Evolutionary conservation across 2,113 vertebrate genomes (phyloP).

Genomic region (Brienomyrus longianalis): DNA sequence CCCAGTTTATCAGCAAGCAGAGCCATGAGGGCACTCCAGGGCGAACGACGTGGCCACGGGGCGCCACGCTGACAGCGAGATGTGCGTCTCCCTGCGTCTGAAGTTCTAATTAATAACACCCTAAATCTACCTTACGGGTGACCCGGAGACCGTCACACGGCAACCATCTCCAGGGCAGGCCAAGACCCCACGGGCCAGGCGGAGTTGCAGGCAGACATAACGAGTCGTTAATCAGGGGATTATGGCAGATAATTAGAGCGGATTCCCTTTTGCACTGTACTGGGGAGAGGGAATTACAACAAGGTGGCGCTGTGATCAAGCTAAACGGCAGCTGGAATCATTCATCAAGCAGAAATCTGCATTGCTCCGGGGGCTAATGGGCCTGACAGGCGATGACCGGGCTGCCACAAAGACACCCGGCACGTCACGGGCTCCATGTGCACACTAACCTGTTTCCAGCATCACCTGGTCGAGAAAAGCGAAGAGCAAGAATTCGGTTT

Average conservation of each 20-base stretch:
- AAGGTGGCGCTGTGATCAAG: slow-evolving; percentile 16
- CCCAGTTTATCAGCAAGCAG: neutral
- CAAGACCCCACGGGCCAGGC: neutral
- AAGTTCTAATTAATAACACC: slow-evolving; percentile 68
- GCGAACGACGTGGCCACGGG: neutral
- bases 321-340: slow-evolving; percentile 34
- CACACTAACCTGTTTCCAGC: slow-evolving; percentile 12
- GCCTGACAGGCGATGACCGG: slow-evolving; percentile 12
- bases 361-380: slow-evolving; percentile 29
- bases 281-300: slow-evolving; percentile 27
- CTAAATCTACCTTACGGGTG: slow-evolving; percentile 63
- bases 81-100: slow-evolving; percentile 39
- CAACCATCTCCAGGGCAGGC: neutral
- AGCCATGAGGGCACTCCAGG: neutral
- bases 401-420: neutral
- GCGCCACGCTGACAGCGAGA: slow-evolving; percentile 30
- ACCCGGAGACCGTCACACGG: slow-evolving; percentile 24
- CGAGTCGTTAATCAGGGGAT: slow-evolving; percentile 44
- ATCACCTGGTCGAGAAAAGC: slow-evolving; percentile 17
- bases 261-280: slow-evolving; percentile 17
- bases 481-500: neutral
- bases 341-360: slow-evolving; percentile 32
- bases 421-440: neutral
- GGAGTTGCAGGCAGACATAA: slow-evolving; percentile 21
- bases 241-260: slow-evolving; percentile 37